Conservation (phyloP, 2,113 vertebrate genomes). For the Polypterus senegalus region DNA sequence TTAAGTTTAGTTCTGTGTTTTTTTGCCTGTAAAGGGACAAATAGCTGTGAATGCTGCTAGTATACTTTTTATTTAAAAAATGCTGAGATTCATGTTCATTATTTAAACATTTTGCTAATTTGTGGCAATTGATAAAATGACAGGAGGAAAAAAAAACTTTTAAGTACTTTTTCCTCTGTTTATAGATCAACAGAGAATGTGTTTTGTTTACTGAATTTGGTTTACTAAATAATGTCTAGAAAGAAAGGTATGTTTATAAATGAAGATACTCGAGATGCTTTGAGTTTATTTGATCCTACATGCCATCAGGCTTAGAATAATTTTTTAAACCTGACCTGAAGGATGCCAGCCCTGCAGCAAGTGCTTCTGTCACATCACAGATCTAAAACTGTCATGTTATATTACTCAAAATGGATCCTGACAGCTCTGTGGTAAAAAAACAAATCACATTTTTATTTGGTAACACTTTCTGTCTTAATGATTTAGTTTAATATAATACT, state of each 20-base stretch:
- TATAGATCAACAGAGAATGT: too few species aligned
- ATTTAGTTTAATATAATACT: slow-evolving; percentile 31
- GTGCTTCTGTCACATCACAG: slow-evolving; percentile 52
- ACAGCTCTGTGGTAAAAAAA: slow-evolving; percentile 54
- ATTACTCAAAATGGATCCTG: slow-evolving; percentile 38
- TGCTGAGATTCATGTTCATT: too few species aligned
- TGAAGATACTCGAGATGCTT: slow-evolving; percentile 39
- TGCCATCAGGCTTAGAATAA: slow-evolving; percentile 57
- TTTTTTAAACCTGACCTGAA: slow-evolving; percentile 63
- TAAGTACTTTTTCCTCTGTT: too few species aligned
- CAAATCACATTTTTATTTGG: slow-evolving; percentile 47
- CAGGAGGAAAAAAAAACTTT: too few species aligned
- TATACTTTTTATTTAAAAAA: too few species aligned
- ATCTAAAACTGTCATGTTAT: slow-evolving; percentile 42
- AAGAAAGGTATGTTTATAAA: slow-evolving; percentile 40
- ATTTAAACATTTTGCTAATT: too few species aligned
- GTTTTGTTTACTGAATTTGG: slow-evolving; percentile 7
- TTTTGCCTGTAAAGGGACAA: too few species aligned
- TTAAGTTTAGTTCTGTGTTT: too few species aligned
- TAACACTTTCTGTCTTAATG: slow-evolving; percentile 43
- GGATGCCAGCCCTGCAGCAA: slow-evolving; percentile 58
- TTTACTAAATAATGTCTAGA: slow-evolving; percentile 23
- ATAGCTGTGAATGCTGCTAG: too few species aligned
- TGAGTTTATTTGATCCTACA: slow-evolving; percentile 64
- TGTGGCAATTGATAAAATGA: too few species aligned